Base-by-base conservation (phyloP, 2,888 invertebrate species). In the Agonopterix arenella region DNA sequence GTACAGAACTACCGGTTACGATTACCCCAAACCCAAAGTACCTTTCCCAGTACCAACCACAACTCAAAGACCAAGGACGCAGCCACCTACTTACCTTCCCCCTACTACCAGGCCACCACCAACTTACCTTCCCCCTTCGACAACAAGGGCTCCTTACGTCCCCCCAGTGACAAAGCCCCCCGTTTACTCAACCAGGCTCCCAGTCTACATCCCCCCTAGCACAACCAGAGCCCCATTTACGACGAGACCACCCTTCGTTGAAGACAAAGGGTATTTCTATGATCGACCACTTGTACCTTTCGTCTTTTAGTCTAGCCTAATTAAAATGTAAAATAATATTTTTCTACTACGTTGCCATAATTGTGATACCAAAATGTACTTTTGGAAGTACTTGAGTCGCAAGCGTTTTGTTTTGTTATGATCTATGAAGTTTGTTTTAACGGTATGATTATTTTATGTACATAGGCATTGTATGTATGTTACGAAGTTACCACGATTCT, bases 241-340 rank as follows among this genome's bases (percentile, higher is more conserved):
- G 28, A 81, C 82, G 2, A 70, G 84, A 60, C 77, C 80, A 1
- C 80, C 84, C 7, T 86, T 76, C 58, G 62, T 82, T 4, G 71
- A 75, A 51, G 73, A 85, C 51, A 64, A 88, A 55, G 89, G 83
- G 1, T 89, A 89, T 55, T 88, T 70, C 64, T 89, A 89, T 73
- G 88, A 89, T 52, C 73, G 73, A 63, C 89, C 89, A 8, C 56
- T 62, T 47, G 84, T 89, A 62, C 83, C 86, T 37, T 89, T 89
- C 57, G 76, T 77, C 48, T 89, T 77, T 60, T 28, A 40, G 9
- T 40, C 40, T 89, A 83, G 76, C 57, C 58, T 71, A 73, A 55
- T 28, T 28, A 55, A 52, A 57, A 53, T 47, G 45, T 52, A 55
- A 42, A 60, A 56, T 28, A 28, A 28, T 28, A 7, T 50, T 47